Percentiles rank a stretch among this genome's conserved stretches.
These are phyloP conservation scores for Pangasius mekongensis DNA, from an alignment of 2,797 vertebrate species.

Conservation along the genomic window DNA sequence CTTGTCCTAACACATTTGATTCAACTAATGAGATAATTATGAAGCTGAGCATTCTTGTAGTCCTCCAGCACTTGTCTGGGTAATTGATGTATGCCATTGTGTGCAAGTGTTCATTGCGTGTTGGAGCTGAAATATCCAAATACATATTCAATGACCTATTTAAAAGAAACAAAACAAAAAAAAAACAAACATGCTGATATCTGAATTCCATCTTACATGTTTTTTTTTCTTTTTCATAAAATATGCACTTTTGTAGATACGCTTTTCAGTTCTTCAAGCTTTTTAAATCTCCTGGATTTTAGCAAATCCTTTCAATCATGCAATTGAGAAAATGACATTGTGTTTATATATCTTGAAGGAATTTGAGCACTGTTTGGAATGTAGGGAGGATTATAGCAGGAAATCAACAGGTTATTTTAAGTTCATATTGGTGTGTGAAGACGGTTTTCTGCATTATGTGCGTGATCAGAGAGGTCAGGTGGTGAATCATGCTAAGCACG, in stretches of 20 bases:
- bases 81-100: slow-evolving; percentile 11
- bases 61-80: neutral
- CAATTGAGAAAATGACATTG: slow-evolving; percentile 18
- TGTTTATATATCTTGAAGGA: slow-evolving; percentile 28
- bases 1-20: neutral
- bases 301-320: slow-evolving; percentile 26
- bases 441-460: slow-evolving; percentile 19
- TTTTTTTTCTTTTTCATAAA: slow-evolving; percentile 12
- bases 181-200: slow-evolving; percentile 17
- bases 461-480: slow-evolving; percentile 36
- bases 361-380: slow-evolving; percentile 33
- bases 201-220: slow-evolving; percentile 11
- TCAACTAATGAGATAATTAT: neutral
- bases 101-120: slow-evolving; percentile 14
- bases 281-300: slow-evolving; percentile 31
- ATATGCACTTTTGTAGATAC: slow-evolving; percentile 23
- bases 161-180: neutral
- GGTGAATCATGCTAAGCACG: slow-evolving; percentile 6
- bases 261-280: slow-evolving; percentile 30
- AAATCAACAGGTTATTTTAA: slow-evolving; percentile 38
- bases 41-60: neutral
- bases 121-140: slow-evolving; percentile 13
- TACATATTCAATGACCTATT: slow-evolving; percentile 12
- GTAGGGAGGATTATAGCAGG: slow-evolving; percentile 26
- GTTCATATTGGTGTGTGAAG: slow-evolving; percentile 24